Evolutionary conservation across 2,113 vertebrate species (phyloP), one percentile per base, ranked within the genome.

Genomic region (Potamarius usumacintae): DNA sequence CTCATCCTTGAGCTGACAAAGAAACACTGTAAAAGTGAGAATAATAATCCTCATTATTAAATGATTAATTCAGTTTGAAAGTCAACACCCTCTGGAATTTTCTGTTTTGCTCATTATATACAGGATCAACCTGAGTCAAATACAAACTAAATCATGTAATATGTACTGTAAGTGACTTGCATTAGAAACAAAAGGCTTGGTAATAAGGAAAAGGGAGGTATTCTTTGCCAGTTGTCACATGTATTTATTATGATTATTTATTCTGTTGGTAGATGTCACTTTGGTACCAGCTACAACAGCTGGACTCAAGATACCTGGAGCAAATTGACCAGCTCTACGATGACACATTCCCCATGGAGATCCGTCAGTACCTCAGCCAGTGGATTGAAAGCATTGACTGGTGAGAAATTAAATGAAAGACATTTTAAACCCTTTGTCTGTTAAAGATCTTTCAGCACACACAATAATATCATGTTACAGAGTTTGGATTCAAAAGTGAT

Each of bases 301-400:
- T 98, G 74, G 97, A 98, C 69, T 93, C 94, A 2, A 96, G 94
- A 62, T 96, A 96, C 67, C 94, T 98, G 93, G 95, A 95, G 81
- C 94, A 93, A 74, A 96, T 99, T 42, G 96, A 95, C 76, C 96
- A 96, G 91, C 94, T 99, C 0, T 99, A 99, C 0, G 95, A 97
- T 91, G 94, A 95, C 34, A 95, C 89, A 27, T 97, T 99, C 89
- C 97, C 96, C 34, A 96, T 96, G 95, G 97, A 97, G 79, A 97
- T 99, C 90, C 95, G 98, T 34, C 97, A 98, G 88, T 96, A 94
- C 80, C 93, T 98, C 87, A 95, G 96, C 60, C 90, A 92, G 72
- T 96, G 95, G 96, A 95, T 99, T 8, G 98, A 99, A 94, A 96
- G 93, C 81, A 97, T 97, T 89, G 96, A 98, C 89, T 99, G 98